Evolutionary conservation across 2,113 vertebrate species (phyloP).

Genomic region (Alexandromys fortis): DNA sequence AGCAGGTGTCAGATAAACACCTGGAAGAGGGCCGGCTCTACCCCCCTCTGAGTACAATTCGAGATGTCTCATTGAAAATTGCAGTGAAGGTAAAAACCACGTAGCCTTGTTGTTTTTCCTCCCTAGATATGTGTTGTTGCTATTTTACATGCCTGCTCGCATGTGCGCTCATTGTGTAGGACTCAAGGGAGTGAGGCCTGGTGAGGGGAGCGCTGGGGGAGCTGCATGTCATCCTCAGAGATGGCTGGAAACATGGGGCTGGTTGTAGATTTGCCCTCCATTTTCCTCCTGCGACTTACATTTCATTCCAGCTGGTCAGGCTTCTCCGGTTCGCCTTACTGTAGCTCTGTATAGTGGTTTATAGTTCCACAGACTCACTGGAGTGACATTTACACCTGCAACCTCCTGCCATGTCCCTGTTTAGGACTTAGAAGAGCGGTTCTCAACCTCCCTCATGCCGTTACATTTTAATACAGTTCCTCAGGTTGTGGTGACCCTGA

Average conservation of each 20-base stretch:
- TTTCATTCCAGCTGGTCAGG: not conserved
- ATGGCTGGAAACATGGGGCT: not conserved
- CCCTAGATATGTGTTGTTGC: not conserved
- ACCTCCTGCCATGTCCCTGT: not conserved
- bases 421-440: not conserved
- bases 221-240: not conserved
- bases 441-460: not conserved
- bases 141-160: not conserved
- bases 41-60: constrained; percentile 93
- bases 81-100: constrained; percentile 91
- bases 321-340: not conserved
- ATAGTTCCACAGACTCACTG: not conserved
- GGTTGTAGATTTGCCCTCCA: not conserved
- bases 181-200: not conserved
- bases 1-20: constrained; percentile 92
- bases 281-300: not conserved
- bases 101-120: not conserved
- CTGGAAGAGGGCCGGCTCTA: constrained; percentile 94
- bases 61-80: constrained; percentile 92
- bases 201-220: not conserved
- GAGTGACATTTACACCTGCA: not conserved
- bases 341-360: not conserved
- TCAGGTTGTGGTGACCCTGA: not conserved
- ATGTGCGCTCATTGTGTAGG: not conserved
- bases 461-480: not conserved